Percentiles rank a stretch among this genome's conserved stretches.
These are phyloP conservation scores for Myodes glareolus DNA, from an alignment of 2,113 vertebrate genomes.

Conservation along the genomic window DNA sequence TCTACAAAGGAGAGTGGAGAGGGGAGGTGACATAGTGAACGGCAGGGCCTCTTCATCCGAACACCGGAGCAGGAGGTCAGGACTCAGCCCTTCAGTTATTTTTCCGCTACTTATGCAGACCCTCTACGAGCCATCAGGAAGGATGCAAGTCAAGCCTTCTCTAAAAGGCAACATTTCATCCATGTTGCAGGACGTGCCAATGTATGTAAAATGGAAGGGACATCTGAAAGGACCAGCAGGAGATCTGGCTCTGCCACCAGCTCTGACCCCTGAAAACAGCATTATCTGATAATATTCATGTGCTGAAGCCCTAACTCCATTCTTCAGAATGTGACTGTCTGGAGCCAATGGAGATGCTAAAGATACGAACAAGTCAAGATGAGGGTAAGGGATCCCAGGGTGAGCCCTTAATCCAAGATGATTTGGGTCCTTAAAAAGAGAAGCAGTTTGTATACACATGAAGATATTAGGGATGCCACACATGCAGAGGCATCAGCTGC, in stretches of 20 bases:
- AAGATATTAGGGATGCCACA: background rate
- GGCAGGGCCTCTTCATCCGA: background rate
- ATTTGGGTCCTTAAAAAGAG: background rate
- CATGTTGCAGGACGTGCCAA: background rate
- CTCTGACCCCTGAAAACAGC: background rate
- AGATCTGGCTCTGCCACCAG: background rate
- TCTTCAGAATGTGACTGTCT: background rate
- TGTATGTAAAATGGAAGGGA: background rate
- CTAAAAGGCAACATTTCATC: background rate
- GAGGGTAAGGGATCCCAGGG: background rate
- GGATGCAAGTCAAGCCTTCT: background rate
- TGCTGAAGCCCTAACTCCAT: background rate
- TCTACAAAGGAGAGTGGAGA: slow-evolving; percentile 85
- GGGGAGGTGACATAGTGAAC: background rate
- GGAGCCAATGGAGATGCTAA: background rate
- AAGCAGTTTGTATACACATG: background rate
- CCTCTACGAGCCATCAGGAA: background rate
- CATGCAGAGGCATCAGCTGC: background rate
- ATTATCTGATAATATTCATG: background rate
- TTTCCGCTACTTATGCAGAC: background rate
- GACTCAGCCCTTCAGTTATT: background rate
- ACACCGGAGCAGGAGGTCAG: background rate
- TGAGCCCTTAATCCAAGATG: background rate
- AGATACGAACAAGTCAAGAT: background rate
- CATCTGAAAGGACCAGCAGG: background rate